phyloP scores from a whole-genome alignment of 30 jellyfish, hydroid and myxozoan genomes.

The Pelagia noctiluca region DNA sequence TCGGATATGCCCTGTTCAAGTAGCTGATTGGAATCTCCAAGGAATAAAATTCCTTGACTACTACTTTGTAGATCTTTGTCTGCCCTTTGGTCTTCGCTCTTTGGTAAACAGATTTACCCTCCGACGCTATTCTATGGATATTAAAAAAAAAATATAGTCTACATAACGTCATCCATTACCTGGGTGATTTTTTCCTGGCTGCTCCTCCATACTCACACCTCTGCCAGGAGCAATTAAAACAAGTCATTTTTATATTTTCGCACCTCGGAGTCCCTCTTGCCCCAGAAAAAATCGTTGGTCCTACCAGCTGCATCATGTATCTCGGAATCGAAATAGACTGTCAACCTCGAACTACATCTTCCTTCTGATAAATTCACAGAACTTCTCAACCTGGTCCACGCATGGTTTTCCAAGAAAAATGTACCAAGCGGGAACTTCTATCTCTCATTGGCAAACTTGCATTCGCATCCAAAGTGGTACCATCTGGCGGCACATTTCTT shows the following conservation, averaged over 20 bases:
- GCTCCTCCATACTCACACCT: neutral
- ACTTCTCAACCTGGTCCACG: neutral
- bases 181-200: constrained; percentile 20
- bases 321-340: constrained; percentile 20
- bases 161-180: constrained; percentile 2
- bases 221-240: neutral
- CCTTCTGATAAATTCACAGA: neutral
- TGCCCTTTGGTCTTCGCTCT: constrained; percentile 36
- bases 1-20: constrained; percentile 58
- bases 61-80: constrained; percentile 33
- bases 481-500: neutral
- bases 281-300: constrained; percentile 13
- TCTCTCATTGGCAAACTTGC: constrained; percentile 3
- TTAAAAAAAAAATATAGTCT: neutral
- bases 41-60: constrained; percentile 9
- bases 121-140: constrained; percentile 40
- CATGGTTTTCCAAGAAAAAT: neutral
- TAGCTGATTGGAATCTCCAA: constrained; percentile 46
- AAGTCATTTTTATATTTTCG: neutral
- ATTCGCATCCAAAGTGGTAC: neutral
- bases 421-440: neutral
- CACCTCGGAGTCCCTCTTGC: constrained; percentile 20
- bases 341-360: too few relatives aligned
- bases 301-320: neutral
- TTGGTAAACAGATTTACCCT: constrained; percentile 2